These are phyloP conservation scores for Pasiphila rectangulata DNA, from an alignment of 2,888 invertebrate species.

Conservation along the genomic window DNA sequence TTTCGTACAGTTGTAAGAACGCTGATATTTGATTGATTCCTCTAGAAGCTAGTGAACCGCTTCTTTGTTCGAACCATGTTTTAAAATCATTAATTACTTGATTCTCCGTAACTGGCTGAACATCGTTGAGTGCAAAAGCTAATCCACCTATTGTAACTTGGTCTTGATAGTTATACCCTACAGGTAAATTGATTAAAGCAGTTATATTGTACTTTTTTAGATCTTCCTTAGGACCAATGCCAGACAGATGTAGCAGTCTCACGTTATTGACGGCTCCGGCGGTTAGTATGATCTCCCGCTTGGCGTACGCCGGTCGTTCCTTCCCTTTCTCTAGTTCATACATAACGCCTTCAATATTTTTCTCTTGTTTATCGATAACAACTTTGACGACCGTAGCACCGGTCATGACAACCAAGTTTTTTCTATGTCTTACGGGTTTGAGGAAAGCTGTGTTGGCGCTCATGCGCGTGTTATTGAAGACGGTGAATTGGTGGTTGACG, in stretches of 20 bases:
- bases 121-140: conserved; percentile 62
- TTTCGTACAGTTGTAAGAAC: conserved; percentile 69
- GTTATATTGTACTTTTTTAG: conserved; percentile 64
- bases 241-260: conserved; percentile 65
- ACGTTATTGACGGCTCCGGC: conserved; percentile 74
- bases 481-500: conserved; percentile 67
- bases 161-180: conserved; percentile 71
- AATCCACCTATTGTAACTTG: conserved; percentile 72
- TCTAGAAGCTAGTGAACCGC: conserved; percentile 65
- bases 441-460: conserved; percentile 69
- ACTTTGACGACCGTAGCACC: conserved; percentile 69
- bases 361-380: conserved; percentile 62
- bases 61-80: conserved; percentile 68
- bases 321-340: conserved; percentile 71
- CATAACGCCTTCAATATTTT: conserved; percentile 62
- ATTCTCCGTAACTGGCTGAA: conserved; percentile 54
- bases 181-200: conserved; percentile 58
- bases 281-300: conserved; percentile 67
- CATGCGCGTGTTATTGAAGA: conserved; percentile 68
- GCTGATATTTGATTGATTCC: conserved; percentile 74
- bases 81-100: conserved; percentile 69
- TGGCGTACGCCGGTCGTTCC: conserved; percentile 63
- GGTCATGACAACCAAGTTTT: conserved; percentile 63
- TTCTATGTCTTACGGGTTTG: conserved; percentile 64
- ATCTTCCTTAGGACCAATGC: conserved; percentile 64